Conservation (phyloP, 2,797 vertebrate genomes). For the Pseudomugil tenellus region DNA sequence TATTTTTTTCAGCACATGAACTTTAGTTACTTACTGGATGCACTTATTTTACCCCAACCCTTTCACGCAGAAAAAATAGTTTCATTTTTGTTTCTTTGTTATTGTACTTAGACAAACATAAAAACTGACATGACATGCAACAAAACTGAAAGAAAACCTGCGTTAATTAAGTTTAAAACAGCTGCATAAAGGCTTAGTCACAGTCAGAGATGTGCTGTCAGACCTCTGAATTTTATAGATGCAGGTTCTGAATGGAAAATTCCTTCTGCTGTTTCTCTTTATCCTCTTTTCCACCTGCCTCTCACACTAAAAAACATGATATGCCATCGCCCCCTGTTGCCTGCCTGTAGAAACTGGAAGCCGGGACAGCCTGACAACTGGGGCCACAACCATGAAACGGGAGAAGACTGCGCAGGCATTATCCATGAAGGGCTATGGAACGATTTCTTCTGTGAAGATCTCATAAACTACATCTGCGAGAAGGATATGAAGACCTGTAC, state of each 20-base stretch:
- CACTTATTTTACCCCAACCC: no score
- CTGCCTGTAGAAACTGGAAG: constrained; percentile 90
- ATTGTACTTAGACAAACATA: background rate
- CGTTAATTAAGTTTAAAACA: background rate
- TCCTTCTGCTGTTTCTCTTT: constrained; percentile 1
- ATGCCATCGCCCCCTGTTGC: constrained; percentile 73
- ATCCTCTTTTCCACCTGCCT: constrained; percentile 7
- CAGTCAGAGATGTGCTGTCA: background rate
- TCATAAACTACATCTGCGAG: constrained; percentile 93
- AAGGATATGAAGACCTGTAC: constrained; percentile 86
- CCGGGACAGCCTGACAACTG: constrained; percentile 94
- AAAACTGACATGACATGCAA: background rate
- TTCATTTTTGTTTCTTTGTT: background rate
- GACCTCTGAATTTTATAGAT: background rate
- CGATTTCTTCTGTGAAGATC: constrained; percentile 92
- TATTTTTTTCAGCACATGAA: background rate
- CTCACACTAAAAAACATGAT: constrained; percentile 17
- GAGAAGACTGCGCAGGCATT: constrained; percentile 92
- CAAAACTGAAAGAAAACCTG: constrained; percentile 3
- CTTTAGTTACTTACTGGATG: background rate
- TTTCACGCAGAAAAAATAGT: background rate
- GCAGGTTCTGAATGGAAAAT: constrained; percentile 5
- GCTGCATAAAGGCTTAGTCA: background rate
- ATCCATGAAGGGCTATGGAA: constrained; percentile 92
- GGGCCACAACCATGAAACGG: constrained; percentile 84